Conservation (phyloP, 2,888 invertebrate species). For the Apotomis betuletana region DNA sequence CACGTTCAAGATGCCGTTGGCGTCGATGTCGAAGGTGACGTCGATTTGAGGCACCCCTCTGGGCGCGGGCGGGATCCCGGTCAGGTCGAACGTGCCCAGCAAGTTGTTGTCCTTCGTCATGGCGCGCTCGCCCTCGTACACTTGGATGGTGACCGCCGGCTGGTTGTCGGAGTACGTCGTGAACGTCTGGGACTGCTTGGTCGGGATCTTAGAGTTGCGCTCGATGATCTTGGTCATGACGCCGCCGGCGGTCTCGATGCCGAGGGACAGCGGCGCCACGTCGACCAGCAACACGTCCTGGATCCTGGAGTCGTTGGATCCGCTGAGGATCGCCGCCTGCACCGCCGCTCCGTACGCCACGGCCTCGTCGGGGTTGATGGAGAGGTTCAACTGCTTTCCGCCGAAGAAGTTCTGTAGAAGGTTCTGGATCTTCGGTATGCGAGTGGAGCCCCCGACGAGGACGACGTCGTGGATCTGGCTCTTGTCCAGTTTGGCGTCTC, state of each 20-base stretch:
- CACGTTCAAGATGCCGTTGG: not conserved
- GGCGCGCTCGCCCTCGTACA: not conserved
- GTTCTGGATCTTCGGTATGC: not conserved
- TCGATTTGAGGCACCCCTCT: not conserved
- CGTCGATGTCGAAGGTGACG: not conserved
- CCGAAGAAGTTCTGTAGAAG: not conserved
- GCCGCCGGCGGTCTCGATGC: not conserved
- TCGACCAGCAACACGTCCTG: not conserved
- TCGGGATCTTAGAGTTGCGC: not conserved
- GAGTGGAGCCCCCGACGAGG: not conserved
- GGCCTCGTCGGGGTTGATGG: not conserved
- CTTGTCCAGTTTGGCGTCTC: not conserved
- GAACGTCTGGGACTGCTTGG: not conserved
- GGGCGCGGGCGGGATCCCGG: not conserved
- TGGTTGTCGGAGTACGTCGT: not conserved
- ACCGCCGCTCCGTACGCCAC: not conserved
- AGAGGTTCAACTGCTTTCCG: not conserved
- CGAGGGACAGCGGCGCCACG: not conserved
- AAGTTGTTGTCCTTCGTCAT: not conserved
- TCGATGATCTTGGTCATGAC: not conserved
- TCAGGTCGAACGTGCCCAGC: not conserved
- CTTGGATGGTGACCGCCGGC: conserved; percentile 1
- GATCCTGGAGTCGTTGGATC: not conserved
- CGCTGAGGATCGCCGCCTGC: not conserved
- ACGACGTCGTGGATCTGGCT: not conserved